Evolutionary conservation across 2,888 invertebrate genomes (phyloP), one percentile per base, ranked within the genome.

Genomic region (Cheilosia scutellata): DNA sequence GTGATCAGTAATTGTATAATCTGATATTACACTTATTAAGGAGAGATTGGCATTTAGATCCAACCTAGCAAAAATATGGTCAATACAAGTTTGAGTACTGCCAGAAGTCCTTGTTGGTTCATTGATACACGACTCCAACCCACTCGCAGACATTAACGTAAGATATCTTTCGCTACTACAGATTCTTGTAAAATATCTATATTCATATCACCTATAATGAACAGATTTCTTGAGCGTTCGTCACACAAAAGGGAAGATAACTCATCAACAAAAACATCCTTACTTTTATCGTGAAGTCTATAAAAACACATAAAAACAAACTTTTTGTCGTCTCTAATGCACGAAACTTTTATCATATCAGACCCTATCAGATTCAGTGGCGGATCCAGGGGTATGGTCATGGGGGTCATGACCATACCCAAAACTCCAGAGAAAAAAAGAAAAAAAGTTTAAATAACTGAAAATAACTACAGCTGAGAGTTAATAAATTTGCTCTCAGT

Each of bases 31-130:
- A 29, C 31, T 62, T 29, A n/a, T 16, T 6, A 62, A 20, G 2
- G 27, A 29, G 1, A 62, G 4, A 16, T 31, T 31, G 9, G 47
- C 25, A 31, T 29, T 63, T 16, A 16, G n/a, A 33, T 63, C 63
- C 11, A 63, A 33, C 42, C 65, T 75, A 27, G 49, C 72, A 42
- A 63, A 74, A 6, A 74, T 74, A 33, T 72, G 71, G n/a, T 53
- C 63, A 65, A 65, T 49, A 29, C 63, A 75, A 13, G 44, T 74
- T 44, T 33, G 31, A 9, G 70, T 57, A 5, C 47, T 5, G 29
- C 7, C n/a, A 20, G 25, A 33, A 33, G 31, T 44, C n/a, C 49
- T 65, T 40, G 58, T 29, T 37, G 57, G 49, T 20, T 65, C 33
- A 57, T 55, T 75, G 5, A 66, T 44, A 40, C 75, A 66, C 1